Conservation (phyloP, 2,113 vertebrate genomes). For the Phalacrocorax pelagicus region DNA sequence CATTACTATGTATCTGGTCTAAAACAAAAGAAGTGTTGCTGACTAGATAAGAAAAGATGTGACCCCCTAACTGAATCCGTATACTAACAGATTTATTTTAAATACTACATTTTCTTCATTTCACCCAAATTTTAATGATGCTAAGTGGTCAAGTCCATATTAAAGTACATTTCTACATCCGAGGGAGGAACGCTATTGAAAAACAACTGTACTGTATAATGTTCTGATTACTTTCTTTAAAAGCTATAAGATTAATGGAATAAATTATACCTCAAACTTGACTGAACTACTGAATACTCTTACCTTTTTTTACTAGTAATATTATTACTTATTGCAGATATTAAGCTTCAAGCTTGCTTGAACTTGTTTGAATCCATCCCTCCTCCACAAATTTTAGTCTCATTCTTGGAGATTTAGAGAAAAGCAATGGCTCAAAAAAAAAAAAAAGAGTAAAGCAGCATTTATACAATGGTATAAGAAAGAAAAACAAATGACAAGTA, state of each 20-base stretch:
- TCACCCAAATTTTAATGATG: background rate
- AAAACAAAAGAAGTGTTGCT: background rate
- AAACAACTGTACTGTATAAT: background rate
- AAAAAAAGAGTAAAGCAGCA: background rate
- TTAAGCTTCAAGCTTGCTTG: background rate
- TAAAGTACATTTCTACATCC: background rate
- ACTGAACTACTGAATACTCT: background rate
- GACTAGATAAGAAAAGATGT: background rate
- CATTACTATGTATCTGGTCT: accelerated
- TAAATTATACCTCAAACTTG: background rate
- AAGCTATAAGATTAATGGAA: background rate
- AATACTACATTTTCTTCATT: background rate
- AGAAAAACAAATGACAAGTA: background rate
- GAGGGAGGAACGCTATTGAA: background rate
- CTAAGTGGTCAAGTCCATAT: background rate
- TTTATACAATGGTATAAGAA: background rate
- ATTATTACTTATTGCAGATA: background rate
- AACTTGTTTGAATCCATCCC: background rate
- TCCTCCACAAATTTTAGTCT: background rate
- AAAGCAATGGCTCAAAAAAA: background rate
- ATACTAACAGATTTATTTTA: background rate
- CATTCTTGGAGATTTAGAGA: background rate
- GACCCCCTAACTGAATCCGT: background rate
- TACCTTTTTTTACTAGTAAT: background rate
- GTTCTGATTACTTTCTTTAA: background rate